Conservation (phyloP, 2,797 vertebrate genomes). For the Poecilia velifera region DNA sequence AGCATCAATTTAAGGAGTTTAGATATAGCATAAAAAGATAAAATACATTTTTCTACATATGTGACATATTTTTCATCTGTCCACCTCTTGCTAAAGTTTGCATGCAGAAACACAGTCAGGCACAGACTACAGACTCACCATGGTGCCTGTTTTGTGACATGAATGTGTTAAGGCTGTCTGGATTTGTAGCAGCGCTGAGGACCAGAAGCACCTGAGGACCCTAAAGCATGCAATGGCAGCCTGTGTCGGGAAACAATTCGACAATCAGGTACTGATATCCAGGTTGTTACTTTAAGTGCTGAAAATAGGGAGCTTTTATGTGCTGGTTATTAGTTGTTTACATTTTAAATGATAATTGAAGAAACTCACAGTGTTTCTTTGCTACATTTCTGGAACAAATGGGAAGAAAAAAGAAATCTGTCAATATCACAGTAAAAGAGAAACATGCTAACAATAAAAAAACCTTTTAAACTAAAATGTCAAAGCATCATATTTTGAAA, state of each 20-base stretch:
- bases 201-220: neutral
- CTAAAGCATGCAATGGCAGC: neutral
- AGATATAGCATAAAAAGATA: no score
- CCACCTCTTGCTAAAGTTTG: neutral
- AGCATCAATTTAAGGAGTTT: no score
- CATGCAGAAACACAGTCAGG: conserved; percentile 1
- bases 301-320: neutral
- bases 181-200: neutral
- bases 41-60: neutral
- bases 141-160: neutral
- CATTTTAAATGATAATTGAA: no score
- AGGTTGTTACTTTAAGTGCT: neutral
- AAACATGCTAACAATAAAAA: neutral
- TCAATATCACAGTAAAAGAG: no score
- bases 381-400: no score
- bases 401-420: neutral
- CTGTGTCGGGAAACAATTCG: neutral
- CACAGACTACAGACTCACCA: neutral
- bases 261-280: neutral
- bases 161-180: neutral
- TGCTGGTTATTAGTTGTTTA: no score
- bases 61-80: neutral
- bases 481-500: neutral
- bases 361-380: no score
- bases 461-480: neutral